A percentile compares a stretch with the other conserved stretches of the same genome.
phyloP scores from a whole-genome alignment of 2,797 vertebrate genomes.

The Arvicola amphibius region DNA sequence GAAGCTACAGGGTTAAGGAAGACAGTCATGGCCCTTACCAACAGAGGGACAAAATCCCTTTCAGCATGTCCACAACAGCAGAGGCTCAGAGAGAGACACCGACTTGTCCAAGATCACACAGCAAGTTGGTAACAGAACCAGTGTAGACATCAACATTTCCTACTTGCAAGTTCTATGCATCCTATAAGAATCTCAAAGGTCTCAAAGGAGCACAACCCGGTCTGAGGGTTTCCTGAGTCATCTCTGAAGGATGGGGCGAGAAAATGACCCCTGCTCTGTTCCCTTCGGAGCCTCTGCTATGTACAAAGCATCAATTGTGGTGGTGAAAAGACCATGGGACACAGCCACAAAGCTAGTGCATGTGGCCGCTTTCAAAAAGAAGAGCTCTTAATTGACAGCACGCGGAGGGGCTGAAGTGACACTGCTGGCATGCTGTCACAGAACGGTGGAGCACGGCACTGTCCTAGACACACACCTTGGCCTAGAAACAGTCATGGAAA shows the following conservation, averaged over 20 bases:
- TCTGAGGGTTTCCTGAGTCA: not conserved
- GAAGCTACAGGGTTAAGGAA: not conserved
- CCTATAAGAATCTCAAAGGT: not conserved
- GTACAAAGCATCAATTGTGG: not conserved
- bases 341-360: not conserved
- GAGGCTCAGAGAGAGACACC: not conserved
- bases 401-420: not conserved
- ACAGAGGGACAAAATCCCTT: not conserved
- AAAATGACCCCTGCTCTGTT: not conserved
- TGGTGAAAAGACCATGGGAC: not conserved
- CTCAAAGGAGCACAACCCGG: not conserved
- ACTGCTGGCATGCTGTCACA: not conserved
- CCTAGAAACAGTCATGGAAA: not conserved
- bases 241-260: not conserved
- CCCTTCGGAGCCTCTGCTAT: not conserved
- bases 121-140: not conserved
- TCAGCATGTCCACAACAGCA: not conserved
- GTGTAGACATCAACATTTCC: not conserved
- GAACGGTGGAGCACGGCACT: not conserved
- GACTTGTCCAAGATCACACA: not conserved
- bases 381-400: not conserved
- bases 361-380: not conserved
- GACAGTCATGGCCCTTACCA: not conserved
- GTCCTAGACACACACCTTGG: not conserved
- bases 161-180: not conserved